These are phyloP conservation scores for Siphamia tubifer DNA, from an alignment of 2,113 vertebrate genomes.

Conservation along the genomic window DNA sequence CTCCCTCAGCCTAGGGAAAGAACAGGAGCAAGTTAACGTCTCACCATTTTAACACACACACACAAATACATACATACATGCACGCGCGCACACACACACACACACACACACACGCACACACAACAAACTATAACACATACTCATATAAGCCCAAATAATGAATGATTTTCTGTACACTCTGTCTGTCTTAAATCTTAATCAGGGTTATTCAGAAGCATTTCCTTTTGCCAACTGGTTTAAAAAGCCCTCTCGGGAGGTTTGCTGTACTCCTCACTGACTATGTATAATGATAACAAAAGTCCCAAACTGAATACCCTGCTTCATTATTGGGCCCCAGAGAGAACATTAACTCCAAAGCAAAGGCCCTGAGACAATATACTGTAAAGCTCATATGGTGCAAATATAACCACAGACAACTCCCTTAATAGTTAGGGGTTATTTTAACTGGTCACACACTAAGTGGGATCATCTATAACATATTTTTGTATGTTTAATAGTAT, in stretches of 20 bases:
- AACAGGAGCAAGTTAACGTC: background rate
- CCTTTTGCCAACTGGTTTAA: conserved; percentile 8
- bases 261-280: conserved; percentile 14
- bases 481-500: too few relatives aligned
- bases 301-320: conserved; percentile 32
- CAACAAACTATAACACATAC: background rate
- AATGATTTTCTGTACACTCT: background rate
- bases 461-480: background rate
- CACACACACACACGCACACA: background rate
- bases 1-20: conserved; percentile 88
- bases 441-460: background rate
- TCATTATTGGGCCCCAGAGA: conserved; percentile 50
- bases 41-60: background rate
- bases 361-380: conserved; percentile 19
- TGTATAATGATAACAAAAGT: conserved; percentile 42
- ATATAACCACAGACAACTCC: conserved; percentile 9
- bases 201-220: background rate
- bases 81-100: too few relatives aligned
- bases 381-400: conserved; percentile 10
- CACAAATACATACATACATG: too few relatives aligned
- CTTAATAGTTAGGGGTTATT: background rate
- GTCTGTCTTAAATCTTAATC: too few relatives aligned
- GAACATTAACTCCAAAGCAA: conserved; percentile 54
- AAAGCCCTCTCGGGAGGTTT: conserved; percentile 9
- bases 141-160: conserved; percentile 51